Conservation (phyloP, 1,140 invertebrate genomes). For the roundworm (Caenorhabditis elegans) region DNA sequence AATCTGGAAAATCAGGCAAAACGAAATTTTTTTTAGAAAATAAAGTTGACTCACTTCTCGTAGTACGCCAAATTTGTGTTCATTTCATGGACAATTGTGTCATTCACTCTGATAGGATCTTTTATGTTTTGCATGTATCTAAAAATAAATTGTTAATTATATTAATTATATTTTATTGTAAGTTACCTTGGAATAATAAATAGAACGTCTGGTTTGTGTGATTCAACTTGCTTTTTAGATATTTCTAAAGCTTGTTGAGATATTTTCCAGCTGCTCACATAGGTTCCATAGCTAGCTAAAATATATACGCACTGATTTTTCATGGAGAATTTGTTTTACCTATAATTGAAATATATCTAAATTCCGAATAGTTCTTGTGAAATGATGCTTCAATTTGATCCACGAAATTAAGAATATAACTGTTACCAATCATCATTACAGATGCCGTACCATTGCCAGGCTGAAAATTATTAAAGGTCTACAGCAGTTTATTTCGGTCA, state of each 20-base stretch:
- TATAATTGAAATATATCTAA: background rate
- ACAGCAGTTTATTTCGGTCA: background rate
- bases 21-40: background rate
- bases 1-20: background rate
- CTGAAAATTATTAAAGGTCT: background rate
- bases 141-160: background rate
- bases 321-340: background rate
- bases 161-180: background rate
- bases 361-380: background rate
- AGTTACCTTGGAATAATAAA: constrained; percentile 13
- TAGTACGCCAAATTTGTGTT: background rate
- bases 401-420: constrained; percentile 9
- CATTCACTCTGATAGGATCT: background rate
- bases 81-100: background rate
- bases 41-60: too few species aligned
- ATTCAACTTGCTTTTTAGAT: background rate
- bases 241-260: background rate
- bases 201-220: background rate
- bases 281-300: background rate
- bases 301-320: too few species aligned
- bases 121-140: background rate
- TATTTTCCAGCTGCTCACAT: too few species aligned
- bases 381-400: background rate
- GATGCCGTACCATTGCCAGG: background rate
- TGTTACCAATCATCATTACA: constrained; percentile 31